phyloP scores from a whole-genome alignment of 2,797 vertebrate species.

The Linurgus olivaceus region DNA sequence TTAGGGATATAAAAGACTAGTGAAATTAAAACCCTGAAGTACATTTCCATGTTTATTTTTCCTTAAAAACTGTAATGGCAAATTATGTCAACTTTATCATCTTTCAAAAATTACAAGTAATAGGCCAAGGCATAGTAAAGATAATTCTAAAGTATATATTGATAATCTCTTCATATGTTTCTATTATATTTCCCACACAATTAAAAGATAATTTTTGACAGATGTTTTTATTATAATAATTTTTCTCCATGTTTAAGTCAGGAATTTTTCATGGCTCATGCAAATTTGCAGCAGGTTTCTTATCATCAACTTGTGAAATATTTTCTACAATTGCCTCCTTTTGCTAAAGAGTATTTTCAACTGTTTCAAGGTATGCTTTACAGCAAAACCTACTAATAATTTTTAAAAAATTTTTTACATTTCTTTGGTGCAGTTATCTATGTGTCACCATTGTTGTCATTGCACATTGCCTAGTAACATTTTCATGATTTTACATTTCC shows the following conservation, averaged over 20 bases:
- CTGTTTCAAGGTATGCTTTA: background rate
- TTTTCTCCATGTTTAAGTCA: background rate
- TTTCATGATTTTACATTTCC: conserved; percentile 43
- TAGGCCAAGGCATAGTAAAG: background rate
- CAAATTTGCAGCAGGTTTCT: background rate
- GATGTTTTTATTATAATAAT: background rate
- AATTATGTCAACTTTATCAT: background rate
- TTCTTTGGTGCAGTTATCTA: background rate
- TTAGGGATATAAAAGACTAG: background rate
- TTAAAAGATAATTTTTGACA: background rate
- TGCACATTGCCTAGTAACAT: background rate
- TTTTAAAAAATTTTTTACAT: fast-evolving
- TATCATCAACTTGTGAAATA: background rate
- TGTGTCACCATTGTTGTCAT: background rate
- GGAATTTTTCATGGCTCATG: background rate
- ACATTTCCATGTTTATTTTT: background rate
- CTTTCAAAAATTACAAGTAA: background rate
- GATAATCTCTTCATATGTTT: background rate
- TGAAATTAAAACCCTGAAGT: background rate
- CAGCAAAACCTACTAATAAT: background rate
- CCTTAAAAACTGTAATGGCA: background rate
- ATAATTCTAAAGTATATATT: background rate
- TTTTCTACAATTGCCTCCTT: background rate
- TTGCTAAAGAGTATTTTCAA: background rate
- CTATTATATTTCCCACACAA: background rate